These are phyloP conservation scores for Timema cristinae DNA, from an alignment of 2,888 invertebrate species.

Conservation along the genomic window DNA sequence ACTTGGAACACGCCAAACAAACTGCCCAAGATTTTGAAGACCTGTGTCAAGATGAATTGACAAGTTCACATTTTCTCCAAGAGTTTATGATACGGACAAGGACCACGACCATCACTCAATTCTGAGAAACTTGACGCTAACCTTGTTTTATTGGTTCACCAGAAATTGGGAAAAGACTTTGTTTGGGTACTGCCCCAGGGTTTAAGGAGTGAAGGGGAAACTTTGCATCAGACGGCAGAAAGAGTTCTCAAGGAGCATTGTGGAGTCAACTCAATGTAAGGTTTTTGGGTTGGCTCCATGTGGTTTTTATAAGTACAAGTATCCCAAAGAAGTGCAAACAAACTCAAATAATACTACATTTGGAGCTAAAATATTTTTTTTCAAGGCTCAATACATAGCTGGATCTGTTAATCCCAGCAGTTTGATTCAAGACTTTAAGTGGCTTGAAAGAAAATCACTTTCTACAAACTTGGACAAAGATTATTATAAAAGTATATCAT, in stretches of 20 bases:
- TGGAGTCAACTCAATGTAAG: slow-evolving; percentile 64
- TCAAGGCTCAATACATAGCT: slow-evolving; percentile 66
- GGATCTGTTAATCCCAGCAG: slow-evolving; percentile 52
- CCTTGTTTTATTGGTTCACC: slow-evolving; percentile 68
- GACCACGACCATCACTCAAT: slow-evolving; percentile 62
- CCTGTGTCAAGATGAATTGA: slow-evolving; percentile 64
- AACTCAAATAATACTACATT: slow-evolving; percentile 47
- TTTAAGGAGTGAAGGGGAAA: slow-evolving; percentile 68
- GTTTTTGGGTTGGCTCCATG: slow-evolving; percentile 84
- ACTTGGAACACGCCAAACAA: slow-evolving; percentile 62
- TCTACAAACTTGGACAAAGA: slow-evolving; percentile 50
- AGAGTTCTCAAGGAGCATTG: slow-evolving; percentile 65
- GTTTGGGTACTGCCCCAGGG: slow-evolving; percentile 76
- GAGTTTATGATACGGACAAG: slow-evolving; percentile 59
- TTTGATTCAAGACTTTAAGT: slow-evolving; percentile 54
- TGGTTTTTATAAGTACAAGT: slow-evolving; percentile 85
- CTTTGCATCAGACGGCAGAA: slow-evolving; percentile 76
- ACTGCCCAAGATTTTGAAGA: slow-evolving; percentile 85
- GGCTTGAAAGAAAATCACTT: slow-evolving; percentile 68
- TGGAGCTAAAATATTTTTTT: slow-evolving; percentile 87
- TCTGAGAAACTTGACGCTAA: slow-evolving; percentile 73
- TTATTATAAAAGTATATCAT: slow-evolving; percentile 56
- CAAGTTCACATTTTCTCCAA: slow-evolving; percentile 62
- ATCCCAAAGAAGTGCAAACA: slow-evolving; percentile 56
- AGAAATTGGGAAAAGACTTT: slow-evolving; percentile 61